Base-by-base conservation (phyloP, 2,888 invertebrate genomes). In the Macroteleia sp. region DNA sequence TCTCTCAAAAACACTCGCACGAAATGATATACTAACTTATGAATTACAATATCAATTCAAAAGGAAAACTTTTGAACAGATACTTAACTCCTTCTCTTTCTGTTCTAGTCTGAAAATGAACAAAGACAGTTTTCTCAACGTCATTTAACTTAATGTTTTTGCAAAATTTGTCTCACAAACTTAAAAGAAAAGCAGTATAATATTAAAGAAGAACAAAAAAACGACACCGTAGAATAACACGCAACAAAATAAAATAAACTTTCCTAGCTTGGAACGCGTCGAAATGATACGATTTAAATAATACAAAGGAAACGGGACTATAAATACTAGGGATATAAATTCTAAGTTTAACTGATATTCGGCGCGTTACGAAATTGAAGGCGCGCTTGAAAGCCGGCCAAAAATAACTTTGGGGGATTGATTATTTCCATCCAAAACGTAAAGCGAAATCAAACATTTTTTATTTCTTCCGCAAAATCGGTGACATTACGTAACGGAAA, bases 401-500 rank as follows among this genome's bases (percentile, higher is more conserved):
- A 73, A 73, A 73, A 73, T 73, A 73, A 42, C 16, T 22, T 12
- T 28, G 54, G 42, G 28, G 54, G n/a, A 70, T 54, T 46, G 61
- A 71, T 71, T 12, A 34, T 16, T 44, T 44, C 14, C 14, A 70
- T 28, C 16, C 44, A 30, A 25, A 61, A 42, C 42, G 39, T 32
- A 22, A 50, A 39, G 19, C 10, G 36, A 48, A 36, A 57, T 39
- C 54, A 36, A 39, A 54, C 36, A 36, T 22, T 61, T 62, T 61
- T 25, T 20, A 44, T 61, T 75, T 70, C 52, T 77, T 57, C 46
- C 67, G 75, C 52, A 59, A 64, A 59, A 59, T 67, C 56, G 69
- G 67, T 46, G 42, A 44, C 36, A 39, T 89, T 89, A 84, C 84
- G 86, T 86, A 89, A 89, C 56, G 30, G 44, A 75, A 57, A 42